A percentile compares a stretch with the other conserved stretches of the same genome.
These are phyloP conservation scores for Dynastes tityus DNA, from an alignment of 2,888 invertebrate species.

Conservation along the genomic window DNA sequence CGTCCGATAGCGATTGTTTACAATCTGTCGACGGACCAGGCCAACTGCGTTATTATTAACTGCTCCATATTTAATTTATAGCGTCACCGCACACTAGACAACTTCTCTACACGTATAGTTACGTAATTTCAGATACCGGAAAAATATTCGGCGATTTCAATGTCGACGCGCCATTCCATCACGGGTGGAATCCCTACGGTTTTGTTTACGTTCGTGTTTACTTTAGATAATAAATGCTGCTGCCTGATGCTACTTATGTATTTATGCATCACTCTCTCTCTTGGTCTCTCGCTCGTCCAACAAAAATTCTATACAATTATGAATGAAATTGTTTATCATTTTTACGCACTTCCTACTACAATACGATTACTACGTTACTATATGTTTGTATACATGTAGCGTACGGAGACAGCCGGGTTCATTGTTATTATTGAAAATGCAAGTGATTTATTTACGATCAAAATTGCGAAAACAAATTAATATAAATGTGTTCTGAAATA, in stretches of 20 bases:
- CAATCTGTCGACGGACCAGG: conserved; percentile 56
- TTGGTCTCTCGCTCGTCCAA: conserved; percentile 33
- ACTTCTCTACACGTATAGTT: conserved; percentile 43
- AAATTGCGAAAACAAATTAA: conserved; percentile 6
- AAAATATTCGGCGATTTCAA: conserved; percentile 45
- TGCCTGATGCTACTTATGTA: conserved; percentile 34
- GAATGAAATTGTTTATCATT: conserved; percentile 43
- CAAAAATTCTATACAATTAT: conserved; percentile 44
- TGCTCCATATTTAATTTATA: conserved; percentile 56
- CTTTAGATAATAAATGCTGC: conserved; percentile 44
- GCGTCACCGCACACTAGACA: conserved; percentile 46
- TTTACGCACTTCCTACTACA: conserved; percentile 36
- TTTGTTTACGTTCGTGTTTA: conserved; percentile 39
- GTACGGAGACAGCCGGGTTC: conserved; percentile 5
- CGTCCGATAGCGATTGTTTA: conserved; percentile 53
- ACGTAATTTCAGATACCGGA: conserved; percentile 45
- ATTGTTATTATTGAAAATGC: conserved; percentile 41
- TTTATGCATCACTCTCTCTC: conserved; percentile 22
- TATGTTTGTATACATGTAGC: not conserved
- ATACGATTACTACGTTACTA: conserved; percentile 36
- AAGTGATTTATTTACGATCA: conserved; percentile 37
- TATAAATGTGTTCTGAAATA: conserved; percentile 10
- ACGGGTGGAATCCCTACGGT: conserved; percentile 40
- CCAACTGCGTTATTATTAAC: conserved; percentile 49
- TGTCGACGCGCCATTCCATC: conserved; percentile 16